Percentiles rank a stretch among this genome's conserved stretches.
Conservation (phyloP, 30 jellyfish, hydroid and myxozoan species). For the Turritopsis dohrnii region DNA sequence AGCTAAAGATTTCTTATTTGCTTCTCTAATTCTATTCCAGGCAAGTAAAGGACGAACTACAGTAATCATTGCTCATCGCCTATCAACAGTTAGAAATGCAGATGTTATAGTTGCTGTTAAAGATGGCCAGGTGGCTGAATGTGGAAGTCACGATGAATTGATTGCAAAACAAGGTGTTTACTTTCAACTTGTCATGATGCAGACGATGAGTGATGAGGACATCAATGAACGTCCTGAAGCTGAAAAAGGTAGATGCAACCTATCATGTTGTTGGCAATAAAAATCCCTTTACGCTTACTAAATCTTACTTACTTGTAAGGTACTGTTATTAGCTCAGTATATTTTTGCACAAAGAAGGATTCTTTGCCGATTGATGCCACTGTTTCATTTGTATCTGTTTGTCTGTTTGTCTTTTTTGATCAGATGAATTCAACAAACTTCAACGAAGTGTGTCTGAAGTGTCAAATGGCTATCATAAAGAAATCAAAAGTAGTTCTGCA, state of each 20-base stretch:
- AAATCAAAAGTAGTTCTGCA: conserved; percentile 25
- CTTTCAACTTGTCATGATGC: conserved; percentile 72
- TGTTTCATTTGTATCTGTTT: not conserved
- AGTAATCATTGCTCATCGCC: conserved; percentile 81
- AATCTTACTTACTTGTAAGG: conserved; percentile 57
- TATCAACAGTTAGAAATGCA: conserved; percentile 81
- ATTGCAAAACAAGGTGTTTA: conserved; percentile 71
- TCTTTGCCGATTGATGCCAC: conserved; percentile 77
- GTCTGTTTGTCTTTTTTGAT: not conserved
- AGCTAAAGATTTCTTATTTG: not conserved
- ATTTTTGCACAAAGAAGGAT: conserved; percentile 45
- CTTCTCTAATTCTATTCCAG: conserved; percentile 21
- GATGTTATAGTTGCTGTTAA: conserved; percentile 78
- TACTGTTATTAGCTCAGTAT: conserved; percentile 24
- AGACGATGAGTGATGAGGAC: conserved; percentile 50
- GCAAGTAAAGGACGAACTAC: conserved; percentile 97
- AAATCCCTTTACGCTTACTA: too few relatives aligned
- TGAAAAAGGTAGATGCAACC: not conserved
- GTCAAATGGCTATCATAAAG: conserved; percentile 68
- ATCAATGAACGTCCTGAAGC: conserved; percentile 25
- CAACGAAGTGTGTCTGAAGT: conserved; percentile 58
- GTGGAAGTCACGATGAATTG: conserved; percentile 73
- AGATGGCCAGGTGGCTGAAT: conserved; percentile 76
- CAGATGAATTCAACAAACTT: conserved; percentile 17
- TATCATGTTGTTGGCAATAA: too few relatives aligned